Evolutionary conservation across 2,113 vertebrate genomes (phyloP).

Genomic region (Eonycteris spelaea): DNA sequence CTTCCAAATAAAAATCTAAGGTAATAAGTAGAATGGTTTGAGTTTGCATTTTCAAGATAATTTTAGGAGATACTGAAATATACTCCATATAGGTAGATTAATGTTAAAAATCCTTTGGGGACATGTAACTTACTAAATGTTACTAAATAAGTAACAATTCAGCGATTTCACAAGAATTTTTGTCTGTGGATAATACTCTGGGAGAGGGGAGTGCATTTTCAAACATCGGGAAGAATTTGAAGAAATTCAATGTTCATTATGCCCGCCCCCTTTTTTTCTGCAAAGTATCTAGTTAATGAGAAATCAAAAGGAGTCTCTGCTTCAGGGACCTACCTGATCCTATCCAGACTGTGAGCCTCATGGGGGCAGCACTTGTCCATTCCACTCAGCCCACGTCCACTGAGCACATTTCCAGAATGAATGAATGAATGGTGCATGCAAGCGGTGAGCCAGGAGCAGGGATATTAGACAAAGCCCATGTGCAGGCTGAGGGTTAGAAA

Average conservation of each 20-base stretch:
- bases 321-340: not conserved
- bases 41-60: conserved; percentile 4
- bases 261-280: not conserved
- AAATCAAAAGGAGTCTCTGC: not conserved
- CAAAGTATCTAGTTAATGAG: not conserved
- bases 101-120: not conserved
- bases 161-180: not conserved
- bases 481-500: not conserved
- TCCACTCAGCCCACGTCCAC: not conserved
- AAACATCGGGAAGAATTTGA: not conserved
- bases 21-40: not conserved
- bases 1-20: not conserved
- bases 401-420: not conserved
- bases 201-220: not conserved
- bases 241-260: not conserved
- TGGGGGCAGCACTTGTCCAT: not conserved
- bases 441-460: not conserved
- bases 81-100: not conserved
- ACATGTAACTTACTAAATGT: not conserved
- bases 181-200: not conserved
- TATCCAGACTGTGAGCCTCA: not conserved
- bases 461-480: not conserved
- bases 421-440: not conserved
- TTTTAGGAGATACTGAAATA: not conserved
- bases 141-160: not conserved